phyloP scores from a whole-genome alignment of 2,797 vertebrate species.

The Darevskia nairensis region DNA sequence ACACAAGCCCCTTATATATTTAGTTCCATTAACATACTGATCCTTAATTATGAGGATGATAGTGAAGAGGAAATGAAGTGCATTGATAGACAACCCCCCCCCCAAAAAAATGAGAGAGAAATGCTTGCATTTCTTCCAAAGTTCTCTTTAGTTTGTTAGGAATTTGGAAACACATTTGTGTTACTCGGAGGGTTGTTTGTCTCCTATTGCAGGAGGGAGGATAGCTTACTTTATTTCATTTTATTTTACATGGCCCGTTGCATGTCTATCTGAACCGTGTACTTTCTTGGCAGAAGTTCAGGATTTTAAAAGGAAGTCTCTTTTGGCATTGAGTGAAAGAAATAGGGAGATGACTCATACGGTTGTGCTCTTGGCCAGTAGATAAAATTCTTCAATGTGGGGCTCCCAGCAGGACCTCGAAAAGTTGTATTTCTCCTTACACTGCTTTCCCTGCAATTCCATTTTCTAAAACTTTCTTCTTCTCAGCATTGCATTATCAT shows the following conservation, averaged over 20 bases:
- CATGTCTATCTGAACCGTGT: slow-evolving; percentile 77
- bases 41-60: slow-evolving; percentile 35
- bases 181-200: slow-evolving; percentile 66
- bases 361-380: slow-evolving; percentile 83
- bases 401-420: slow-evolving; percentile 77
- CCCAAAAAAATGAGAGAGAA: not conserved
- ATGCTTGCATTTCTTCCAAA: slow-evolving; percentile 38
- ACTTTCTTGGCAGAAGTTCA: slow-evolving; percentile 79
- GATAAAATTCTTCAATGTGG: slow-evolving; percentile 85
- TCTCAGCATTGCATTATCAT: not conserved
- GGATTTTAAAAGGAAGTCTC: slow-evolving; percentile 83
- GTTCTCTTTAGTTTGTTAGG: slow-evolving; percentile 62
- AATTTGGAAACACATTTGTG: not conserved
- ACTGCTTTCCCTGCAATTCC: slow-evolving; percentile 18
- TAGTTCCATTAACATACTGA: slow-evolving; percentile 45
- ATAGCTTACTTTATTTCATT: not conserved
- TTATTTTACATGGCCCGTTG: slow-evolving; percentile 66
- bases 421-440: slow-evolving; percentile 72
- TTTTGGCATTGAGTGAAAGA: slow-evolving; percentile 94
- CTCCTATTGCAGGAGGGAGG: slow-evolving; percentile 44
- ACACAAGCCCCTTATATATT: slow-evolving; percentile 44
- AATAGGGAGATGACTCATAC: slow-evolving; percentile 89
- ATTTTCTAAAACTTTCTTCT: not conserved
- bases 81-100: slow-evolving; percentile 54
- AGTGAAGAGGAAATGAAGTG: not conserved